These are phyloP conservation scores for Latheticus oryzae DNA, from an alignment of 2,888 invertebrate genomes.

Conservation along the genomic window DNA sequence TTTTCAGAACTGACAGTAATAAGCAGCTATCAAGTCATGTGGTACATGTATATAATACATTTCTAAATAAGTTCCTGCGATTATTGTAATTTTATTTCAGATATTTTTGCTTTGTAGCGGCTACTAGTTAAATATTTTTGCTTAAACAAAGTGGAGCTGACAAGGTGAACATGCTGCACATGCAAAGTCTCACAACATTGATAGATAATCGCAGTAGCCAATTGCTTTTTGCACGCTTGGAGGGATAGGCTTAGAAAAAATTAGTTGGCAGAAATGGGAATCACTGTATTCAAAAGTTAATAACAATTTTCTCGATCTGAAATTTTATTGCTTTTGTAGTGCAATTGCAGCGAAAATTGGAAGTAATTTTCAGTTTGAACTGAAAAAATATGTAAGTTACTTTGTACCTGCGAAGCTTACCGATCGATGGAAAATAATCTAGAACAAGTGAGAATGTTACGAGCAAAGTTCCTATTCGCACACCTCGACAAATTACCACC, in stretches of 20 bases:
- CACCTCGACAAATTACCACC: conserved; percentile 45
- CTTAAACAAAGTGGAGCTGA: conserved; percentile 30
- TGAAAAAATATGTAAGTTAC: conserved; percentile 46
- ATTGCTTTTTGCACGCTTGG: conserved; percentile 2
- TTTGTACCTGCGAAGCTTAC: conserved; percentile 36
- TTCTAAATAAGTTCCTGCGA: conserved; percentile 73
- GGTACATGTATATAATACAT: conserved; percentile 82
- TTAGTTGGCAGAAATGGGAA: too few species aligned
- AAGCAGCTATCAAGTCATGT: conserved; percentile 22
- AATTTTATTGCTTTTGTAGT: conserved; percentile 36
- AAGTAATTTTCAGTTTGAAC: conserved; percentile 40
- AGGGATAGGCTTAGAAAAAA: conserved; percentile 22
- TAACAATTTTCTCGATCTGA: conserved; percentile 35
- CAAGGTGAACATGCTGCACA: conserved; percentile 18
- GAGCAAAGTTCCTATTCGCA: conserved; percentile 47
- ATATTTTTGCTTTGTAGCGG: not conserved
- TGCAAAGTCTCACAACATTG: conserved; percentile 28
- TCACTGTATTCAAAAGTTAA: conserved; percentile 44
- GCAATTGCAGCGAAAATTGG: conserved; percentile 32
- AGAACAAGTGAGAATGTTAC: conserved; percentile 49
- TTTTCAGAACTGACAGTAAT: conserved; percentile 23
- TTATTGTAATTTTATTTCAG: conserved; percentile 14
- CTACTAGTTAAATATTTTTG: not conserved
- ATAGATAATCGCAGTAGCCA: conserved; percentile 33
- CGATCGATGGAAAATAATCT: conserved; percentile 54